Percentiles rank a stretch among this genome's conserved stretches.
phyloP scores from a whole-genome alignment of 1,140 invertebrate species.

The Augochlora pura region DNA sequence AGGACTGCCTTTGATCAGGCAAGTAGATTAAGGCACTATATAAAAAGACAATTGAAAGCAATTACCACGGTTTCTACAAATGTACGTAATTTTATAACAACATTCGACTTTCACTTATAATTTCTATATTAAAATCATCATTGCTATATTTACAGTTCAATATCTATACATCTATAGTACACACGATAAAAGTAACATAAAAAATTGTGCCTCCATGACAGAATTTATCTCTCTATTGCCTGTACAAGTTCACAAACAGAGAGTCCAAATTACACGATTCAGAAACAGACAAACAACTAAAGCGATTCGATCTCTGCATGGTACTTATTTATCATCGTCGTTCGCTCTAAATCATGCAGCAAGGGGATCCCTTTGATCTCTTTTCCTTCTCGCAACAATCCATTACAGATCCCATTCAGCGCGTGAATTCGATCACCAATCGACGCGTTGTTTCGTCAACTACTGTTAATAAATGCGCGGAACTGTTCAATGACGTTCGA shows the following conservation, averaged over 20 bases:
- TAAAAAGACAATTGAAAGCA: no score
- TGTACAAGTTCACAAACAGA: not conserved
- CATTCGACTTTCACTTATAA: no score
- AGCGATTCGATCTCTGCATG: not conserved
- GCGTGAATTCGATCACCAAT: constrained; percentile 2
- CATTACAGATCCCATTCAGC: not conserved
- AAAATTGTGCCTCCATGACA: no score
- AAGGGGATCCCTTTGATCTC: not conserved
- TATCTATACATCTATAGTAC: no score
- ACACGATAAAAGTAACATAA: no score
- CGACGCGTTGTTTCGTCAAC: not conserved
- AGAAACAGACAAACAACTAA: not conserved
- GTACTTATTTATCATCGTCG: not conserved
- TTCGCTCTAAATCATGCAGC: not conserved
- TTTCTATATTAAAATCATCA: no score
- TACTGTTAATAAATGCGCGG: constrained; percentile 5
- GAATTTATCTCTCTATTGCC: no score
- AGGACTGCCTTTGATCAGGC: no score
- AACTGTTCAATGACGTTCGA: not conserved
- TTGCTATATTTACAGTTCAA: no score
- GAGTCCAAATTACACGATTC: not conserved
- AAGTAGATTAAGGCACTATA: no score
- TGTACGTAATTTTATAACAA: no score
- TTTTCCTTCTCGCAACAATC: not conserved
- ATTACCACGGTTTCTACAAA: no score